A percentile compares a stretch with the other conserved stretches of the same genome.
Conservation (phyloP, 92 coral and sea anemone species). For the Desmophyllum pertusum region DNA sequence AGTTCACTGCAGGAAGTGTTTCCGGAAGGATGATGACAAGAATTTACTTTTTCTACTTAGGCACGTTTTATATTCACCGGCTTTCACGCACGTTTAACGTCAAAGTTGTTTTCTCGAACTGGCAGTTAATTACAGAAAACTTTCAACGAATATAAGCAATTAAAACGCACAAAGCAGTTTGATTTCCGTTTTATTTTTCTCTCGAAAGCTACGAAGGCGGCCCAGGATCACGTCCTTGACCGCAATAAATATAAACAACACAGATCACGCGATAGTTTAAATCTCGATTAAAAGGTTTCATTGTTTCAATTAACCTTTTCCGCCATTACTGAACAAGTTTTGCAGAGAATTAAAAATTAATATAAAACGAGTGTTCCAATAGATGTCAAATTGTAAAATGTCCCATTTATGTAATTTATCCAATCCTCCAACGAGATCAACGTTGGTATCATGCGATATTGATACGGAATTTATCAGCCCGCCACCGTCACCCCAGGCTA, state of each 20-base stretch:
- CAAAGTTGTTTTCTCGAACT: neutral
- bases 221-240: neutral
- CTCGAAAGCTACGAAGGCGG: neutral
- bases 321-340: neutral
- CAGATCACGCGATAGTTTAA: slow-evolving; percentile 1
- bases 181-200: neutral
- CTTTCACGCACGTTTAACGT: neutral
- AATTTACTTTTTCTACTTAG: neutral
- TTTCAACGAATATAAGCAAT: neutral
- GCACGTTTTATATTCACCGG: neutral
- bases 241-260: neutral
- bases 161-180: neutral
- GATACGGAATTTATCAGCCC: slow-evolving; percentile 15
- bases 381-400: neutral
- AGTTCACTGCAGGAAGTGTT: neutral
- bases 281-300: neutral
- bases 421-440: neutral
- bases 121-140: neutral
- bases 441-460: neutral
- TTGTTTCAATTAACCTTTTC: neutral
- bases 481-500: slow-evolving; percentile 1
- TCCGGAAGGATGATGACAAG: slow-evolving; percentile 2
- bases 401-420: neutral
- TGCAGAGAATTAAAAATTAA: neutral
- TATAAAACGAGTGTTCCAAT: neutral